Conservation (phyloP, 2,888 invertebrate species). For the Netelia virgata region DNA sequence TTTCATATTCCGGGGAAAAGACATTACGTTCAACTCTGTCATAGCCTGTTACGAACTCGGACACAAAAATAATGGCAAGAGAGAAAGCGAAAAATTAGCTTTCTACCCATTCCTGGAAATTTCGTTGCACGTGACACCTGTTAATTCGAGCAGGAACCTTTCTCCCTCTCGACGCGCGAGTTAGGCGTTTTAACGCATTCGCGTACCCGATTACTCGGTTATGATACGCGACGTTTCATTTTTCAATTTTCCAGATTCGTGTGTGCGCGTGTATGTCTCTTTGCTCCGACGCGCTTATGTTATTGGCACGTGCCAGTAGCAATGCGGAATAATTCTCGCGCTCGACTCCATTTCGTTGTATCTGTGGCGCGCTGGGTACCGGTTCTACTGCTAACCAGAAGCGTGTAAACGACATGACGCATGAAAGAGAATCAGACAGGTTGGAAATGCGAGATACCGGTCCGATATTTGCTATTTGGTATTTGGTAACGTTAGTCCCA, state of each 20-base stretch:
- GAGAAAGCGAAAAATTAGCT: no score
- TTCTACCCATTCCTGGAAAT: no score
- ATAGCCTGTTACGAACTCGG: no score
- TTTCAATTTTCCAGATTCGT: not conserved
- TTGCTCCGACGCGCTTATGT: not conserved
- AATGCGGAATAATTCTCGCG: constrained; percentile 43
- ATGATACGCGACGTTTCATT: constrained; percentile 31
- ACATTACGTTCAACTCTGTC: no score
- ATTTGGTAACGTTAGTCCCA: not conserved
- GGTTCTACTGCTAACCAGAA: constrained; percentile 7
- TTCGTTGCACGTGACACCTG: no score
- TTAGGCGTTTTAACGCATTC: no score
- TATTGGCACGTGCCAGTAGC: constrained; percentile 43
- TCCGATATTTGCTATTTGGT: not conserved
- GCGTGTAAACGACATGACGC: constrained; percentile 14
- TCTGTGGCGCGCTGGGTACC: constrained; percentile 33
- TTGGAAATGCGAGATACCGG: no score
- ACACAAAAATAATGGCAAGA: no score
- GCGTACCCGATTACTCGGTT: not conserved
- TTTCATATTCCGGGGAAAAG: no score
- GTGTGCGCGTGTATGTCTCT: not conserved
- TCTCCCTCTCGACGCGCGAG: no score
- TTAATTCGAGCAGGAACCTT: no score
- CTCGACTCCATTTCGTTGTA: constrained; percentile 30
- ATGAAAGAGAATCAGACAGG: not conserved